Evolutionary conservation across 1,140 invertebrate species (phyloP), one percentile per base, ranked within the genome.

Genomic region (Drosophila biarmipes): DNA sequence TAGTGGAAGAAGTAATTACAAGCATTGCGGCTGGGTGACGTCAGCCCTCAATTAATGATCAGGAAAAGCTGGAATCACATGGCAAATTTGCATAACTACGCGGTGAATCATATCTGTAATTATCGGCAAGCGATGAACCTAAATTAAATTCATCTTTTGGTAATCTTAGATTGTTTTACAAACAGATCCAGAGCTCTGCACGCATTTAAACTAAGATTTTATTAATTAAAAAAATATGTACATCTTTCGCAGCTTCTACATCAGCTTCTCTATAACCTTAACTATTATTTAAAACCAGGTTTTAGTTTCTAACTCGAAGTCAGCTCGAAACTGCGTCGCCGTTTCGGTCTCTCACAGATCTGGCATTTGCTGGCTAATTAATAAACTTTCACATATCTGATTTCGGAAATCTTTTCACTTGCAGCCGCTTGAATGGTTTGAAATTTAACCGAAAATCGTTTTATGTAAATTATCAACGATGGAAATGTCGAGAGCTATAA

Each of bases 311-410:
- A 24, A 15, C 31, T 6, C 14, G 10, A 48, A 14, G 31, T 38
- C 6, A 31, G 11, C 31, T 46, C 34, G 0, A 14, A 43, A 49
- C 58, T 69, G 46, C 40, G 52, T 58, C 51, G 40, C 21, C 19
- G 49, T n/a, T 48, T 27, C 6, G 24, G 11, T 19, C 14, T 46
- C 68, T 62, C 48, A 31, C 29, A 63, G 34, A 61, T 27, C 19
- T 66, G 46, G 58, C 38, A 69, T 56, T 75, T 71, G 71, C 35
- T 82, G 75, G 77, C 62, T 89, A 89, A 87, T 87, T 87, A 87
- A 87, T 87, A 87, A 87, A 87, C 82, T 87, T 87, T 87, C 82
- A 89, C 82, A 89, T 73, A 63, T 89, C 66, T 66, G 68, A 59
- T 76, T 63, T 79, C 49, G 57, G 49, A 77, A 52, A 76, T 64